These are phyloP conservation scores for Leptopilina myrica DNA, from an alignment of 2,888 invertebrate species.

Conservation along the genomic window DNA sequence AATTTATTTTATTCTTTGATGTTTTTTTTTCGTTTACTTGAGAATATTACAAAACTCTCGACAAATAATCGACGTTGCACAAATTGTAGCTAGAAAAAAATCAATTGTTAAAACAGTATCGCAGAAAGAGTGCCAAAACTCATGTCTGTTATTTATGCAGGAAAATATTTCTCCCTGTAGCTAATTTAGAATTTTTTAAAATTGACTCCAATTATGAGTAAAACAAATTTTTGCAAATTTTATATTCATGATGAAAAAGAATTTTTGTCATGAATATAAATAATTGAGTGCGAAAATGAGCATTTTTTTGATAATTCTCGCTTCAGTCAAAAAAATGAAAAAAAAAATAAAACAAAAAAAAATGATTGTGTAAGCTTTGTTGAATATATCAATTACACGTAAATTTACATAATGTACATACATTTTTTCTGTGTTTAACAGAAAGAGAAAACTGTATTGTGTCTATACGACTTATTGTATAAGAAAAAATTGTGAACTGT, in stretches of 20 bases:
- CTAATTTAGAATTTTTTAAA: conserved; percentile 27
- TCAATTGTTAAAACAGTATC: conserved; percentile 20
- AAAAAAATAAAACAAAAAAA: not conserved
- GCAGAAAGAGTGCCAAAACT: conserved; percentile 31
- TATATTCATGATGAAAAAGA: not conserved
- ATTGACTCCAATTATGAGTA: conserved; percentile 10
- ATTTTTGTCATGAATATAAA: conserved; percentile 42
- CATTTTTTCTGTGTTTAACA: not conserved
- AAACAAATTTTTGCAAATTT: conserved; percentile 6
- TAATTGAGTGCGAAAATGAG: conserved; percentile 41
- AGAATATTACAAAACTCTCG: not conserved
- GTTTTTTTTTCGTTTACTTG: not conserved
- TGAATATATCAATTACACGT: conserved; percentile 7
- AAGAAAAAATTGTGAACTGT: conserved; percentile 30
- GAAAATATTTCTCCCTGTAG: conserved; percentile 24
- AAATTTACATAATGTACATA: conserved; percentile 31
- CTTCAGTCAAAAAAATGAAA: conserved; percentile 1
- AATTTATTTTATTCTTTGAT: conserved; percentile 18
- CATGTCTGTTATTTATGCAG: conserved; percentile 21
- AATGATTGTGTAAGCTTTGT: not conserved
- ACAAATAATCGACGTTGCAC: conserved; percentile 21
- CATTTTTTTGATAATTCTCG: conserved; percentile 16
- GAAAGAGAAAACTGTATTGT: conserved; percentile 47
- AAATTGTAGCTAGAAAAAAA: conserved; percentile 30
- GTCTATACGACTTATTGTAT: conserved; percentile 49